phyloP scores from a whole-genome alignment of 2,888 invertebrate species.

The Drosophila picticornis region DNA sequence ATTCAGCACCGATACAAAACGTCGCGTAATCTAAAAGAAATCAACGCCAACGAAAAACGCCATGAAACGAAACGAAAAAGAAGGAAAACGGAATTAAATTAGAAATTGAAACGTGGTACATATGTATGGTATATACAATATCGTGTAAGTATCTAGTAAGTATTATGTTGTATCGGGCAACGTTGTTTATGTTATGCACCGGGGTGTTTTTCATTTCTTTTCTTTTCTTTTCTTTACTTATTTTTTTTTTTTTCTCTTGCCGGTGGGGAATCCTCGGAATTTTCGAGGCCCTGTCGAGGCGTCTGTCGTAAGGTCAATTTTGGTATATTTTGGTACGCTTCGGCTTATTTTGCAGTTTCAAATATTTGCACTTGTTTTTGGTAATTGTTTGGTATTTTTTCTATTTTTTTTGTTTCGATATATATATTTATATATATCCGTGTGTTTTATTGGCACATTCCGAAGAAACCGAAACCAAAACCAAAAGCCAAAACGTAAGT shows the following conservation, averaged over 20 bases:
- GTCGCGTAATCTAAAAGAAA: constrained; percentile 85
- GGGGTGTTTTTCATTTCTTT: constrained; percentile 31
- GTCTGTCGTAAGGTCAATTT: constrained; percentile 65
- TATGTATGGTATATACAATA: constrained; percentile 26
- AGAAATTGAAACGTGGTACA: constrained; percentile 45
- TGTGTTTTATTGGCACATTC: constrained; percentile 45
- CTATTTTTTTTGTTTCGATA: constrained; percentile 9
- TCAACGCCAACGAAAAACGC: constrained; percentile 81
- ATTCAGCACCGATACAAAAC: constrained; percentile 86
- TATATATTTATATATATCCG: neutral
- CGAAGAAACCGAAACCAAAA: constrained; percentile 53
- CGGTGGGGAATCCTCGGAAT: constrained; percentile 4
- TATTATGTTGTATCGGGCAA: constrained; percentile 38
- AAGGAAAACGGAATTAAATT: constrained; percentile 75
- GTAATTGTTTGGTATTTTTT: constrained; percentile 13
- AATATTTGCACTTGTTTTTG: constrained; percentile 29
- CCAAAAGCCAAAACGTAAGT: constrained; percentile 59
- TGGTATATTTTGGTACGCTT: constrained; percentile 61
- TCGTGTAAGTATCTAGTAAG: constrained; percentile 15
- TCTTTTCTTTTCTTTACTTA: neutral
- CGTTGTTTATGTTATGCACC: constrained; percentile 69
- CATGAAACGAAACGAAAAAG: constrained; percentile 84
- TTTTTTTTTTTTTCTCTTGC: neutral
- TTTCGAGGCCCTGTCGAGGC: constrained; percentile 36
- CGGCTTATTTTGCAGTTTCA: constrained; percentile 14